Percentiles rank a stretch among this genome's conserved stretches.
phyloP scores from a whole-genome alignment of 2,113 vertebrate species.

The Ciconia stormi region DNA sequence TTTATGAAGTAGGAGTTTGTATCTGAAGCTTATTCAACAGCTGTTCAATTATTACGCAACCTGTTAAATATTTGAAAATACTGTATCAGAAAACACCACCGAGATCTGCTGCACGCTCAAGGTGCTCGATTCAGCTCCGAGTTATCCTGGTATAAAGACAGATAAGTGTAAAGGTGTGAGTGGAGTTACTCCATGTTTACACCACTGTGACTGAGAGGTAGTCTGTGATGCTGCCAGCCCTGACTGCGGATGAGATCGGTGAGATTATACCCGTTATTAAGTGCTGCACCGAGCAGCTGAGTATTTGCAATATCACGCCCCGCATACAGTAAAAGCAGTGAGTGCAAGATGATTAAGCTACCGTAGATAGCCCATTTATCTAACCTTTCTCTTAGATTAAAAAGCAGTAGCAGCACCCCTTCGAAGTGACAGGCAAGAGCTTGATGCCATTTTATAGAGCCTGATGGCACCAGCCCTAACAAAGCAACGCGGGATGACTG shows the following conservation, averaged over 20 bases:
- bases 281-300: not conserved
- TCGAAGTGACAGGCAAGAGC: not conserved
- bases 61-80: not conserved
- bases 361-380: not conserved
- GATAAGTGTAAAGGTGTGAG: rapidly evolving
- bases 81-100: not conserved
- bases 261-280: not conserved
- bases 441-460: not conserved
- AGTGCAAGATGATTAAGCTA: not conserved
- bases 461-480: not conserved
- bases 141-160: rapidly evolving
- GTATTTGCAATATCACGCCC: rapidly evolving
- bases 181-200: not conserved
- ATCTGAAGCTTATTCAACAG: not conserved
- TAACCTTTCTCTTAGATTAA: not conserved
- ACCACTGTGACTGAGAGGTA: not conserved
- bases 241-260: not conserved
- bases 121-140: not conserved
- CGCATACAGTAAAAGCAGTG: rapidly evolving
- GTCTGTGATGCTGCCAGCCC: not conserved
- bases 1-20: not conserved
- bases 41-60: not conserved
- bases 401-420: not conserved
- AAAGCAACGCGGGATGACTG: not conserved
- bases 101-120: not conserved